A percentile compares a stretch with the other conserved stretches of the same genome.
These are phyloP conservation scores for Kryptolebias marmoratus DNA, from an alignment of 2,113 vertebrate genomes.

Conservation along the genomic window DNA sequence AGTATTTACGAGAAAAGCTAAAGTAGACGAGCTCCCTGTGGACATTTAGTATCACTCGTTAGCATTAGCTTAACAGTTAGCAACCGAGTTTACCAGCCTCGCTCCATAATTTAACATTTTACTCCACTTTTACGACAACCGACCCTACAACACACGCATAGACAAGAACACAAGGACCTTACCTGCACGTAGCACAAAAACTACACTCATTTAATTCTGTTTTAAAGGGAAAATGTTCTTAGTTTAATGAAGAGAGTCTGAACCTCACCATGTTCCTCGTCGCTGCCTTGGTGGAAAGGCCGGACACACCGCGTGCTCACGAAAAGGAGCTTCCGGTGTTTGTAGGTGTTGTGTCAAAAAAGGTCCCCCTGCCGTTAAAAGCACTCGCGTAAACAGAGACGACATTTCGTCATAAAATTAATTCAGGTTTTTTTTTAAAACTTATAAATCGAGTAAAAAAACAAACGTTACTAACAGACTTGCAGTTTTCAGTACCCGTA, in stretches of 20 bases:
- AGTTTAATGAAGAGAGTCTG: background rate
- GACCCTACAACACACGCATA: rapidly evolving
- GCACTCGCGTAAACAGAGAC: too few species aligned
- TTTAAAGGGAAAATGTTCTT: rapidly evolving
- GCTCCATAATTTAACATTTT: conserved; percentile 3
- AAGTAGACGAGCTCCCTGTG: background rate
- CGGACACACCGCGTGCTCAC: conserved; percentile 71
- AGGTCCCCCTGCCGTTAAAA: too few species aligned
- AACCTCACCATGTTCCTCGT: conserved; percentile 67
- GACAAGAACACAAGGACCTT: background rate
- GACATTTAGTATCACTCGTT: background rate
- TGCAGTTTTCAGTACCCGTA: too few species aligned
- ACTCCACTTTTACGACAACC: rapidly evolving
- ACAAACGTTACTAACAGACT: too few species aligned
- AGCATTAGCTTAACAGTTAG: conserved; percentile 17
- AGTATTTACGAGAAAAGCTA: too few species aligned
- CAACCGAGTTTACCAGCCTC: background rate
- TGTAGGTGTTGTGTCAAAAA: background rate
- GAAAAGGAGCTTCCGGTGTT: conserved; percentile 62
- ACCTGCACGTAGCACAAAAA: background rate
- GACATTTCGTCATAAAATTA: too few species aligned
- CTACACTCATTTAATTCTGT: rapidly evolving
- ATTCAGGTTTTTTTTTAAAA: too few species aligned
- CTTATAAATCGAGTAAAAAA: too few species aligned
- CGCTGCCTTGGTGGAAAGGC: conserved; percentile 72